Conservation (phyloP, 2,888 invertebrate species). For the Netelia inedita region DNA sequence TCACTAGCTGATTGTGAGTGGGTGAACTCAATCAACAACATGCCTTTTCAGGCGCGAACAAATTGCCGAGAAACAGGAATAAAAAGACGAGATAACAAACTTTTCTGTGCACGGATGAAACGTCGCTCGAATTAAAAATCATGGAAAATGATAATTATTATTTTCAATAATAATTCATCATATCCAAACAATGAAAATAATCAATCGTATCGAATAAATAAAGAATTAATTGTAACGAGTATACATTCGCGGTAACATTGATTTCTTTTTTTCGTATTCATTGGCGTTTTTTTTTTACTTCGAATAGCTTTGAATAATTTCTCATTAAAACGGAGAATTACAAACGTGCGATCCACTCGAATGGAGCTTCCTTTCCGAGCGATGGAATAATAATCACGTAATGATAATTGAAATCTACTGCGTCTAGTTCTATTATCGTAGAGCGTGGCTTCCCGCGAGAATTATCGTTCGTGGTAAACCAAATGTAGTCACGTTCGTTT, state of each 20-base stretch:
- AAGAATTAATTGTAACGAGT: neutral
- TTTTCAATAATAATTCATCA: neutral
- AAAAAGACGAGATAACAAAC: neutral
- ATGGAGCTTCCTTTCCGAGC: neutral
- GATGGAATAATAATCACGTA: neutral
- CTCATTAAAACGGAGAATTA: neutral
- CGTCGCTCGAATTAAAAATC: neutral
- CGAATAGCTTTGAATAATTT: neutral
- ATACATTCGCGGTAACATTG: neutral
- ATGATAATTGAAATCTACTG: neutral
- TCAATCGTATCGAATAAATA: neutral
- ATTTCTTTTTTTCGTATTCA: neutral
- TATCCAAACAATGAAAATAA: neutral
- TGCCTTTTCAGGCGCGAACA: conserved; percentile 37
- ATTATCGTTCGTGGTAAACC: neutral
- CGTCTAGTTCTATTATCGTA: neutral
- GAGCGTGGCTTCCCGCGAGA: neutral
- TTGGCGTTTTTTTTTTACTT: neutral
- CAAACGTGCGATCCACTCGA: neutral
- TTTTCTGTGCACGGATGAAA: neutral
- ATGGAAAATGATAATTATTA: neutral
- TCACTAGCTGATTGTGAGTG: conserved; percentile 36
- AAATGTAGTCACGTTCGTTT: neutral
- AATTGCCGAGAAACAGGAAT: neutral
- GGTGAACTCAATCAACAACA: conserved; percentile 57